phyloP scores from a whole-genome alignment of 2,797 vertebrate genomes.

The Muscicapa striata region DNA sequence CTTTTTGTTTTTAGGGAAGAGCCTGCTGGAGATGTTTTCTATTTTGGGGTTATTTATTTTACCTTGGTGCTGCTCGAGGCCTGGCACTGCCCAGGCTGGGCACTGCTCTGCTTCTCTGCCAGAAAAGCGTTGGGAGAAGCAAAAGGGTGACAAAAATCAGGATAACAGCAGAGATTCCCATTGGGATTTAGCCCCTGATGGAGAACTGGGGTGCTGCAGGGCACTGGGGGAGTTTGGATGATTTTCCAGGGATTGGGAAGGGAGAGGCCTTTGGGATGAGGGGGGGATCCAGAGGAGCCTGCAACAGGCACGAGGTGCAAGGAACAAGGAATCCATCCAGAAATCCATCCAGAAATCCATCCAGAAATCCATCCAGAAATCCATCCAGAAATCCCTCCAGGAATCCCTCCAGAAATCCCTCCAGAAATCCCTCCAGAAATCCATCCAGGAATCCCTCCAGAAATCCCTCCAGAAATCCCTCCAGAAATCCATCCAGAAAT shows the following conservation, averaged over 20 bases:
- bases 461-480: background rate
- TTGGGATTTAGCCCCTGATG: background rate
- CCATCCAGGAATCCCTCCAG: fast-evolving
- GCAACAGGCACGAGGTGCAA: background rate
- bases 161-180: background rate
- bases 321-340: background rate
- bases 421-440: background rate
- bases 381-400: background rate
- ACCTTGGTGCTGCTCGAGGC: background rate
- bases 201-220: fast-evolving
- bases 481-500: background rate
- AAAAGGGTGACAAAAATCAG: background rate
- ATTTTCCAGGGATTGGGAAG: background rate
- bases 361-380: background rate
- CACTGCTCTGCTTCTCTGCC: background rate
- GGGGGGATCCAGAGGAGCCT: background rate
- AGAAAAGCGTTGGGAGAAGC: background rate
- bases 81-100: background rate
- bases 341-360: no score
- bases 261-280: background rate
- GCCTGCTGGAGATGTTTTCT: background rate
- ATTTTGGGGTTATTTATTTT: background rate
- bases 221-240: background rate
- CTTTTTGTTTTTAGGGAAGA: background rate
- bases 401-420: no score